These are phyloP conservation scores for Drosophila histrio DNA, from an alignment of 2,888 invertebrate species.

Conservation along the genomic window DNA sequence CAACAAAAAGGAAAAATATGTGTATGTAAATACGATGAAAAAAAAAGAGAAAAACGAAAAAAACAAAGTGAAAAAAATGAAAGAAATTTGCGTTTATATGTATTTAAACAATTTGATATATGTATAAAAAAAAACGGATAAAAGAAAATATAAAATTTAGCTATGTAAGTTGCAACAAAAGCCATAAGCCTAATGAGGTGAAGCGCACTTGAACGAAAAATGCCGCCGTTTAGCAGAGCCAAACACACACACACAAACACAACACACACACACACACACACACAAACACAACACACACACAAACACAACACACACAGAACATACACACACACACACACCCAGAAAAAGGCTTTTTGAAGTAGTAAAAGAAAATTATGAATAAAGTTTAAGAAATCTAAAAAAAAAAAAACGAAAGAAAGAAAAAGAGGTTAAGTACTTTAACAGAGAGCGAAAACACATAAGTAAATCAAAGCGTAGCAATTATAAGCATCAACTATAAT, in stretches of 20 bases:
- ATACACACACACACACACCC: neutral
- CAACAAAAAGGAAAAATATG: neutral
- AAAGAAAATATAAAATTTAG: slow-evolving; percentile 20
- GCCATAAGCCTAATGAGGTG: slow-evolving; percentile 56
- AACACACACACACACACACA: slow-evolving; percentile 1
- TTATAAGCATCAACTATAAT: slow-evolving; percentile 28
- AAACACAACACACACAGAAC: slow-evolving; percentile 3
- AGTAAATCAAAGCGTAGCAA: slow-evolving; percentile 39
- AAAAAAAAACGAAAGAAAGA: slow-evolving; percentile 2
- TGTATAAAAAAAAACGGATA: slow-evolving; percentile 10
- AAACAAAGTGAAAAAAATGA: neutral
- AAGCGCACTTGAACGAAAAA: slow-evolving; percentile 29
- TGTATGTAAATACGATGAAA: too few relatives aligned
- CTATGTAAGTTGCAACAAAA: slow-evolving; percentile 31
- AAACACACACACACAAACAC: slow-evolving; percentile 9
- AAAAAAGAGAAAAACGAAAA: neutral
- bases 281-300: neutral
- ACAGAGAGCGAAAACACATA: slow-evolving; percentile 2
- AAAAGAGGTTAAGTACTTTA: neutral
- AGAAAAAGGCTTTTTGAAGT: slow-evolving; percentile 18
- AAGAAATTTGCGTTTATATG: slow-evolving; percentile 52
- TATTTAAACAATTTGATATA: slow-evolving; percentile 47
- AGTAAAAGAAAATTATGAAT: slow-evolving; percentile 12
- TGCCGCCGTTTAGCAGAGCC: slow-evolving; percentile 30
- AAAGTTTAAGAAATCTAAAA: slow-evolving; percentile 1